Base-by-base conservation (phyloP, 2,797 vertebrate species). In the Kryptopterus vitreolus region DNA sequence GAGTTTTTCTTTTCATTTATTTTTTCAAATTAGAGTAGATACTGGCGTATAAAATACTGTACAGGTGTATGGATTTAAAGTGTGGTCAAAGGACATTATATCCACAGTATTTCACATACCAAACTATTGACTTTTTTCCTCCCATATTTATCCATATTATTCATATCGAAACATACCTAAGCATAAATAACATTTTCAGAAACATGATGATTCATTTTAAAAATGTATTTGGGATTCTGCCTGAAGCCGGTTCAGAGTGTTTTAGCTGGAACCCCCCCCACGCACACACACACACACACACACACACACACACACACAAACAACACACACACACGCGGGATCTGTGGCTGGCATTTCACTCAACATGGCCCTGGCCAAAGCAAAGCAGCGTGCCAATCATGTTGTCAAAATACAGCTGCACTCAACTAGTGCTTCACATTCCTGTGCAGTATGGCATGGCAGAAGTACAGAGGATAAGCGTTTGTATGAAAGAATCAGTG, bases 361-460 rank as follows among this genome's bases (percentile, higher is more conserved):
- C 87, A 85, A 89, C 90, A 84, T 57, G 86, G 78, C 76, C 87
- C 81, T 79, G 86, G 85, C 59, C 73, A 59, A 69, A 89, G 84
- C 90, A 89, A 87, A 0, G 0, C 81, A 76, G 86, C 84, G 82
- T 93, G 93, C 94, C 94, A 94, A 90, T 92, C 93, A 94, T 93
- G 90, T 93, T 95, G 94, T 94, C 90, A 82, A 91, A 85, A 90
- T 90, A 93, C 94, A 96, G 94, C 94, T 95, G 95, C 92, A 91
- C 82, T 69, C 62, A 90, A 88, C 88, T 90, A 91, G 90, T 92
- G 92, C 85, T 92, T 92, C 91, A 90, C 90, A 92, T 92, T 92
- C 91, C 87, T 76, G 88, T 87, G 89, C 93, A 94, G 95, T 95
- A 94, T 96, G 95, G 93, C 88, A 87, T 85, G 92, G 76, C 92